Base-by-base conservation (phyloP, 2,797 vertebrate genomes). In the Malurus leucopterus region DNA sequence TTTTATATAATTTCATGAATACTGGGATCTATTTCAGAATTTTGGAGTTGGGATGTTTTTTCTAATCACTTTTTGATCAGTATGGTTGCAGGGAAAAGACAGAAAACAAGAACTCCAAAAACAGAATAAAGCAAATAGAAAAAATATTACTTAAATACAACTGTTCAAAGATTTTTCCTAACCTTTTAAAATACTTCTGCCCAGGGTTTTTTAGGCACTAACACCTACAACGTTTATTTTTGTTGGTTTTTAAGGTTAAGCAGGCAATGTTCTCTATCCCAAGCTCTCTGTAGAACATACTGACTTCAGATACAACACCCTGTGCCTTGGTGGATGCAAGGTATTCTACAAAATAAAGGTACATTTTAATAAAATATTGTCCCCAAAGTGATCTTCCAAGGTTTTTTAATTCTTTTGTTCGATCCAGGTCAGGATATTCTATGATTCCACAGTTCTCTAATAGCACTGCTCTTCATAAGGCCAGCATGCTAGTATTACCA, bases 141-240 rank as follows among this genome's bases (percentile, higher is more conserved):
- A 71, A 10, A 9, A 8, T 3, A 23, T 2, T 0, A 27, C 46
- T 69, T 53, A 81, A 67, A 78, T 1, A 0, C 26, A 59, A 9
- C 16, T 21, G 7, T 63, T 79, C 73, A 36, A 58, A 63, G 11
- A 3, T 34, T 84, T 55, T 62, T 81, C 43, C 17, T 62, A 55
- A 51, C 36, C 69, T 15, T 84, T 59, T 65, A 0, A 88, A 72
- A 63, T 34, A 41, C 2, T 75, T 77, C 21, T 3, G 0, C 16
- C 24, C 34, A 24, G 30, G 10, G 4, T 68, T 77, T 77, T 74
- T 20, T 77, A 41, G 46, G 17, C 21, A 29, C 13, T 27, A 53
- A 11, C 32, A 74, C 6, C 2, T 3, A 14, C 40, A 71, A 18
- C 21, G 24, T 64, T 36, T 44, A 20, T 46, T 32, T 4, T n/a